phyloP scores from a whole-genome alignment of 2,113 vertebrate species.

The Electrona antarctica region DNA sequence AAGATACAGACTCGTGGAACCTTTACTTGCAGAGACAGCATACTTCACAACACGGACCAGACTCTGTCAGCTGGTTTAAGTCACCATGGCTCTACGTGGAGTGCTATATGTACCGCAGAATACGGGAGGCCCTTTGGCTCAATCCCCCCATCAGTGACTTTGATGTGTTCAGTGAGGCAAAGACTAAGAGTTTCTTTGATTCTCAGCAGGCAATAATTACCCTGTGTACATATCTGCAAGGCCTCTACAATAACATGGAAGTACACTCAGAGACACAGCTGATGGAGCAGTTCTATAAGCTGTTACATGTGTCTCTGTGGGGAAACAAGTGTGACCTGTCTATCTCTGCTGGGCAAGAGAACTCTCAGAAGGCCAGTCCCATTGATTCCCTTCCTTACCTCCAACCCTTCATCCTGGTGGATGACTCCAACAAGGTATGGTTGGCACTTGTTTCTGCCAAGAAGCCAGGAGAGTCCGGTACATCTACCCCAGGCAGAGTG shows the following conservation, averaged over 20 bases:
- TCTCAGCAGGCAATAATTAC: slow-evolving; percentile 84
- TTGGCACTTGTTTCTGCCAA: slow-evolving; percentile 75
- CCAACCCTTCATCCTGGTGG: slow-evolving; percentile 86
- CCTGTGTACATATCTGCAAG: slow-evolving; percentile 84
- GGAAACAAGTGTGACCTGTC: slow-evolving; percentile 98
- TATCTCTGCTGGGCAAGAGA: slow-evolving; percentile 87
- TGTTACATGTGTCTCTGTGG: slow-evolving; percentile 94
- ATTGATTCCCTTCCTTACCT: slow-evolving; percentile 81
- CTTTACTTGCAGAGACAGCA: slow-evolving; percentile 87
- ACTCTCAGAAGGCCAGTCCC: slow-evolving; percentile 84
- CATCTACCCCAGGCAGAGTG: slow-evolving; percentile 71
- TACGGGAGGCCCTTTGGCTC: slow-evolving; percentile 88
- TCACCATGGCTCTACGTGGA: slow-evolving; percentile 97
- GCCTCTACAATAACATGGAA: slow-evolving; percentile 74
- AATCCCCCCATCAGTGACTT: slow-evolving; percentile 89
- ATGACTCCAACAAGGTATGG: slow-evolving; percentile 86
- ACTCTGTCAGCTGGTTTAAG: slow-evolving; percentile 90
- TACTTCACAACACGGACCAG: slow-evolving; percentile 74
- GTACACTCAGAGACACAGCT: slow-evolving; percentile 77
- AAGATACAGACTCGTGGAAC: slow-evolving; percentile 87
- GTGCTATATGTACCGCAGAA: slow-evolving; percentile 95
- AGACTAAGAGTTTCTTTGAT: slow-evolving; percentile 89
- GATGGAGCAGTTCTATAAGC: slow-evolving; percentile 80
- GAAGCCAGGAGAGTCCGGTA: slow-evolving; percentile 55
- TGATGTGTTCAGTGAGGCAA: slow-evolving; percentile 91